phyloP scores from a whole-genome alignment of 2,888 invertebrate genomes.

The Myopa testacea region DNA sequence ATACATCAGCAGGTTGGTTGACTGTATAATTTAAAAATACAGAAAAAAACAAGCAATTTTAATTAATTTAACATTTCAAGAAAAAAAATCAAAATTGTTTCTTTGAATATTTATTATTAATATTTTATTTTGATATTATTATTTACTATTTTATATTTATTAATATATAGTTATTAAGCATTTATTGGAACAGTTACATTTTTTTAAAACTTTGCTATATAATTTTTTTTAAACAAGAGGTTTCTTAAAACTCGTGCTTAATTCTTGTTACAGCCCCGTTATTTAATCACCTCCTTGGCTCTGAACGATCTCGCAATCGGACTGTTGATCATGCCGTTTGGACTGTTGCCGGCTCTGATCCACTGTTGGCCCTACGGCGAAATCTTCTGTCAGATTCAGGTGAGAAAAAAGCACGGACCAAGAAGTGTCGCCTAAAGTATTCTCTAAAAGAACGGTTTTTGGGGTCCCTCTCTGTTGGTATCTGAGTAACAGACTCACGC shows the following conservation, averaged over 20 bases:
- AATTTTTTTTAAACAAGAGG: neutral
- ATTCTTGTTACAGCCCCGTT: slow-evolving; percentile 76
- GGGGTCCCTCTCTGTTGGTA: no score
- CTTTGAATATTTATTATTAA: no score
- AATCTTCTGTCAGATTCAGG: slow-evolving; percentile 91
- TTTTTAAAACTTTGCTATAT: no score
- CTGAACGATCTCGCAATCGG: slow-evolving; percentile 90
- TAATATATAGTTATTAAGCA: no score
- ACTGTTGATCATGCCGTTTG: slow-evolving; percentile 86
- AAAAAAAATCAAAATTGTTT: no score
- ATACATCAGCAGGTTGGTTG: slow-evolving; percentile 85
- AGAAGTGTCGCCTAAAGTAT: neutral
- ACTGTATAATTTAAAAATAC: neutral
- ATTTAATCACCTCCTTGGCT: slow-evolving; percentile 87
- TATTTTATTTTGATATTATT: no score
- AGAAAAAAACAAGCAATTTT: no score
- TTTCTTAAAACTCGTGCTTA: neutral
- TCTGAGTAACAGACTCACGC: no score
- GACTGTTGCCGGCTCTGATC: slow-evolving; percentile 84
- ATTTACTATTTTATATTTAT: no score
- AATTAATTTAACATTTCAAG: no score
- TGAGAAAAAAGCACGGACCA: slow-evolving; percentile 63
- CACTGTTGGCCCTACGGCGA: slow-evolving; percentile 93
- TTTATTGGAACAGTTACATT: no score
- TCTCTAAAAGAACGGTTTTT: no score